Base-by-base conservation (phyloP, 2,888 invertebrate genomes). In the Drosophila mulleri region DNA sequence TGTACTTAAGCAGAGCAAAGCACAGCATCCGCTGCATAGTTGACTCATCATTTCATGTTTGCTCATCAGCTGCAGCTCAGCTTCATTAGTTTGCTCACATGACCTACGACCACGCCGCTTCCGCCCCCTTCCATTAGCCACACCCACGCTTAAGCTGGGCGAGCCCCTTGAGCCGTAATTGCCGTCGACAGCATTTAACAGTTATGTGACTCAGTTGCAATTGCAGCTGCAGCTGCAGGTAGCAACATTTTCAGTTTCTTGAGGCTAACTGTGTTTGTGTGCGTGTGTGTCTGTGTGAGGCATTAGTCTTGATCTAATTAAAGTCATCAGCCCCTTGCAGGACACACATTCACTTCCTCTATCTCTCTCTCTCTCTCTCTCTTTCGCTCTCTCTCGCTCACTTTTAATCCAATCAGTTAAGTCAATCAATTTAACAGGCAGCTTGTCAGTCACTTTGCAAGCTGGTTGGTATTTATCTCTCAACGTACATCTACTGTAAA, bases 31-130 rank as follows among this genome's bases (percentile, higher is more conserved):
- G 53, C 37, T 66, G 14, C 59, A 54, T 41, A 68, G 82, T 73
- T 78, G 60, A 74, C 48, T 57, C 73, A 82, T 82, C 79, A 73
- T 69, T 78, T 78, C 48, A 32, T 74, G 82, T 82, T 78, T 78
- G 62, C 69, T 60, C 69, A 78, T 82, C 79, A 82, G 48, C 29
- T 11, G 78, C 78, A 77, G 65, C 67, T 68, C 53, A 52, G 77
- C 77, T 80, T 80, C 80, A 77, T 75, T 80, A 78, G 79, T 59
- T 70, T 62, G 45, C 50, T 44, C 71, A 62, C 57, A 44, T 52
- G 50, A 35, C 44, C 42, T 53, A 20, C 41, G 16, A 37, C 48
- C 48, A 1, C 8, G 20, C n/a, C 7, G 48, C 32, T 32, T 11
- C 32, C 23, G 48, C 3, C 23, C 26, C 12, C 7, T n/a, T 26